phyloP scores from a whole-genome alignment of 2,888 invertebrate species.

The Drosophila kanekoi region DNA sequence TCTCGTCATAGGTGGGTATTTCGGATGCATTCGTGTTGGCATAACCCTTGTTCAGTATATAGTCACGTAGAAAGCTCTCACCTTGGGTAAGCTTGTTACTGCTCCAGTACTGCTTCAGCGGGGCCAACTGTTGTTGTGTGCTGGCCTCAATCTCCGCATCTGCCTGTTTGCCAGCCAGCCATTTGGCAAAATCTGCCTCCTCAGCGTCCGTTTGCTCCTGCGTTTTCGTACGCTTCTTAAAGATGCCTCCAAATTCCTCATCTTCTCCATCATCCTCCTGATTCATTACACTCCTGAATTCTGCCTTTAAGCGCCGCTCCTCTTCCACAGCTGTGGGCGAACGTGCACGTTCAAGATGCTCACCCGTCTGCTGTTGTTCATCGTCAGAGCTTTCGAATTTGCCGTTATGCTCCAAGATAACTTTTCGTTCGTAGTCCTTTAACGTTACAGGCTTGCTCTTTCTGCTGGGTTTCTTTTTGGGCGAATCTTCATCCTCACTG shows the following conservation, averaged over 20 bases:
- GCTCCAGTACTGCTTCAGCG: constrained; percentile 93
- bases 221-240: constrained; percentile 87
- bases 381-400: constrained; percentile 84
- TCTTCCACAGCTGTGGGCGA: constrained; percentile 89
- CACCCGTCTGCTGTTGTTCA: constrained; percentile 55
- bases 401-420: constrained; percentile 90
- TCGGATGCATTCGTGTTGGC: constrained; percentile 86
- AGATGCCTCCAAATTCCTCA: constrained; percentile 87
- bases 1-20: constrained; percentile 89
- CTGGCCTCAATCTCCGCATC: constrained; percentile 86
- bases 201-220: constrained; percentile 86
- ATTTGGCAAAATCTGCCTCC: constrained; percentile 89
- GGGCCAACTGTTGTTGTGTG: constrained; percentile 89
- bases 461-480: constrained; percentile 77
- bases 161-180: constrained; percentile 91
- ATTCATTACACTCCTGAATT: constrained; percentile 87
- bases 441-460: constrained; percentile 88
- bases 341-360: constrained; percentile 63
- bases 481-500: constrained; percentile 11
- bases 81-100: constrained; percentile 92
- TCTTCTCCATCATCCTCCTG: constrained; percentile 86
- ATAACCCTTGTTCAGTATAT: constrained; percentile 93
- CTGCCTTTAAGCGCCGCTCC: constrained; percentile 88
- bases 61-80: constrained; percentile 96
- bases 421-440: constrained; percentile 92